phyloP scores from a whole-genome alignment of 2,888 invertebrate species.

The Acronicta alni region DNA sequence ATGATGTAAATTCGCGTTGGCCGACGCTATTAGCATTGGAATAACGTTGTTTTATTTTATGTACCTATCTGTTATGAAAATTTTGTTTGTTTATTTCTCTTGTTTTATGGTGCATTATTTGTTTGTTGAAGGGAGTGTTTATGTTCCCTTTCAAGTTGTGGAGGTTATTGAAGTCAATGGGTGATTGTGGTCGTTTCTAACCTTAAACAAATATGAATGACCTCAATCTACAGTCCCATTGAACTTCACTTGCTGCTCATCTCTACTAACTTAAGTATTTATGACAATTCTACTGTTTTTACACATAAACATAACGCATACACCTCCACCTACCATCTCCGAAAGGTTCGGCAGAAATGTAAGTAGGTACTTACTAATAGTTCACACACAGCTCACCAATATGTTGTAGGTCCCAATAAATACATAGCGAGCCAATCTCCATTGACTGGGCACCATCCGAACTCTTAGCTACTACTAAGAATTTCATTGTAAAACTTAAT shows the following conservation, averaged over 20 bases:
- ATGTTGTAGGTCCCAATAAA: too few species aligned
- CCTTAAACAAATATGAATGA: constrained; percentile 37
- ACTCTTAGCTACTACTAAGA: too few species aligned
- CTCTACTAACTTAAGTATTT: constrained; percentile 12
- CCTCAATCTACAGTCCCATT: constrained; percentile 29
- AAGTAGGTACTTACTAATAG: too few species aligned
- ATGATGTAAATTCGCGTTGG: constrained; percentile 62
- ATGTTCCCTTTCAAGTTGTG: constrained; percentile 18
- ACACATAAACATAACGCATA: not conserved
- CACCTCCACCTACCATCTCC: not conserved
- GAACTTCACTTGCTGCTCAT: not conserved
- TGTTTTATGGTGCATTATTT: constrained; percentile 15
- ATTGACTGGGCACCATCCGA: too few species aligned
- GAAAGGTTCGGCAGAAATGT: not conserved
- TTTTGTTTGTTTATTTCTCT: constrained; percentile 7
- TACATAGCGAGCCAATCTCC: too few species aligned
- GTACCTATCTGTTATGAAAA: constrained; percentile 2
- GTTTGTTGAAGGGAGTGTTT: constrained; percentile 20
- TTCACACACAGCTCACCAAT: too few species aligned
- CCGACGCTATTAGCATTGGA: constrained; percentile 48
- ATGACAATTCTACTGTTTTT: not conserved
- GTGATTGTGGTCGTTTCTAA: constrained; percentile 25
- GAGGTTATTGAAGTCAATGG: constrained; percentile 30
- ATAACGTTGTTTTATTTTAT: constrained; percentile 20
- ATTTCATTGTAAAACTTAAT: too few species aligned